Conservation (phyloP, 1,140 invertebrate species). For the Steinernema feltiae region DNA sequence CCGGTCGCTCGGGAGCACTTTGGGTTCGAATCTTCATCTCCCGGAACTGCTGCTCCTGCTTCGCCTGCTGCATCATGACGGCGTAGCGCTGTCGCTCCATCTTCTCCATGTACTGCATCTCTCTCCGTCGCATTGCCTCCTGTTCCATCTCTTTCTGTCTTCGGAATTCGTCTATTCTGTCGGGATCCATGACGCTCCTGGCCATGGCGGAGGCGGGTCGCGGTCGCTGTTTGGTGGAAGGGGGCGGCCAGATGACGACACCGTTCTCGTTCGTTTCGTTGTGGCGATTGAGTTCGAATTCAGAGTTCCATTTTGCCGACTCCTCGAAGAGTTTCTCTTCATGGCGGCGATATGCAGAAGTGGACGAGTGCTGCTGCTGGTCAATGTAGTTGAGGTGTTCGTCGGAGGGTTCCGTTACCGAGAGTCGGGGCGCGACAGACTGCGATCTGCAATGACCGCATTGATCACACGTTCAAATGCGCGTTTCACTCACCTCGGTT, state of each 20-base stretch:
- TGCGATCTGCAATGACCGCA: conserved; percentile 18
- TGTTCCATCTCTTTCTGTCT: conserved; percentile 46
- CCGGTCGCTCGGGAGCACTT: conserved; percentile 29
- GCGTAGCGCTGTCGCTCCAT: conserved; percentile 43
- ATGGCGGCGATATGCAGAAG: neutral
- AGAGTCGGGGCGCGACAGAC: neutral
- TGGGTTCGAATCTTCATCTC: conserved; percentile 50
- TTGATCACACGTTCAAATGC: too few relatives aligned
- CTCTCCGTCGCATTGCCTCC: conserved; percentile 43
- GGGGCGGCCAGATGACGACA: conserved; percentile 54
- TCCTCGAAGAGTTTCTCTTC: neutral
- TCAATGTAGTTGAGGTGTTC: neutral
- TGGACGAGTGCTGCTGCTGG: neutral
- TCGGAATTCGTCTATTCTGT: conserved; percentile 46
- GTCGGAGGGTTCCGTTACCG: conserved; percentile 12
- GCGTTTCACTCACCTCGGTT: too few relatives aligned
- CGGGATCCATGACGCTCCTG: conserved; percentile 47
- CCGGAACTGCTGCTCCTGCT: conserved; percentile 28
- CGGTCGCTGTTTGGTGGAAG: conserved; percentile 22
- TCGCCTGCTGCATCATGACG: conserved; percentile 17
- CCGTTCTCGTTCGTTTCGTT: neutral
- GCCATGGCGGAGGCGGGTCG: conserved; percentile 35
- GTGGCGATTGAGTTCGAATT: neutral
- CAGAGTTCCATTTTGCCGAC: conserved; percentile 2
- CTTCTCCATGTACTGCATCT: conserved; percentile 32